Evolutionary conservation across 1,140 invertebrate species (phyloP), one percentile per base, ranked within the genome.

Genomic region (Cydia pomonella): DNA sequence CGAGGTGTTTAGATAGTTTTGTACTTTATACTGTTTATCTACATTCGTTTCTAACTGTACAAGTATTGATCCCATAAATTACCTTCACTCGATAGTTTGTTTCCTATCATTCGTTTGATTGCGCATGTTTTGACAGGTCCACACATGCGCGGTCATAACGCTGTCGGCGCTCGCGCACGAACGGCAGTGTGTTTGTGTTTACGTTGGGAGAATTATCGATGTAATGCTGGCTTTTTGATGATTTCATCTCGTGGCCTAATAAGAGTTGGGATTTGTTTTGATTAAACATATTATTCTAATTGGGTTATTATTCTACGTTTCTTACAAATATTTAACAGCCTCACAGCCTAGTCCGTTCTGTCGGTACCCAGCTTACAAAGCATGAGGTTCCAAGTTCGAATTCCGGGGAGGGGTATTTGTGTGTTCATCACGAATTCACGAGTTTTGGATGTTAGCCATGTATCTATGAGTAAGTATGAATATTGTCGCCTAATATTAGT

Each of bases 81-180:
- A 59, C 53, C 53, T 59, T 23, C 53, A n/a, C 10, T n/a, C 21
- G 9, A 59, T 59, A 82, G 87, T 87, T 88, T 88, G 87, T 88
- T 90, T 88, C 83, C 84, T 88, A 89, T 89, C 87, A 87, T 84
- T 86, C 86, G 82, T 84, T 85, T 79, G 81, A 84, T 84, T 82
- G 81, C 78, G 83, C 83, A 86, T 90, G 88, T 90, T 90, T 90
- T 90, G 88, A 90, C 88, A 87, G 83, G 53, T 79, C 88, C 87
- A 82, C 73, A 77, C 73, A 66, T 47, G 66, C 73, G 78, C 77
- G 66, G 79, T 82, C 84, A 89, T 88, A 89, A 85, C 76, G 80
- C 83, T 87, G 86, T 89, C 87, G 81, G 77, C 84, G 80, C 78
- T 66, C 21, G 53, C 53, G 53, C 53, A n/a, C 16, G 50, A 53